Evolutionary conservation across 2,888 invertebrate species (phyloP).

Genomic region (Carabus problematicus): DNA sequence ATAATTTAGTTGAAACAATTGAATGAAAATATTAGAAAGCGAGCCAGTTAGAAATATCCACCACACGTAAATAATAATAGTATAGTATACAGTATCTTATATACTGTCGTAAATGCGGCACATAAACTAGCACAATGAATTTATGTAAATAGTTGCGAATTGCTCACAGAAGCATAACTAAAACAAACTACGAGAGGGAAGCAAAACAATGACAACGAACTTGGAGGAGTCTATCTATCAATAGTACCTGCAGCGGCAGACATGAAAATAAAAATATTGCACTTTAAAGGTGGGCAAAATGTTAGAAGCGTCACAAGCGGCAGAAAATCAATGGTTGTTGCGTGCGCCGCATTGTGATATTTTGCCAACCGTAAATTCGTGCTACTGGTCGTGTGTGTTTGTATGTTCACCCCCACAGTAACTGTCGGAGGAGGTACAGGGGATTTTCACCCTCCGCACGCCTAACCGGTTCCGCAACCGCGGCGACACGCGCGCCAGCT

Average conservation of each 20-base stretch:
- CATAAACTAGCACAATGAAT: too few species aligned
- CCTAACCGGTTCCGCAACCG: conserved; percentile 29
- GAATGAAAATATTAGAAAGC: conserved; percentile 5
- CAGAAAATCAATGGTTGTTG: conserved; percentile 36
- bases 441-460: conserved; percentile 14
- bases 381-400: conserved; percentile 1
- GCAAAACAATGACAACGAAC: background rate
- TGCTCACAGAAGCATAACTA: conserved; percentile 3
- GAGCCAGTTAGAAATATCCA: conserved; percentile 8
- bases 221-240: background rate
- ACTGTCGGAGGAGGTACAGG: conserved; percentile 10
- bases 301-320: conserved; percentile 27
- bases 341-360: conserved; percentile 37
- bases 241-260: conserved; percentile 37
- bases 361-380: conserved; percentile 23
- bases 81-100: too few species aligned
- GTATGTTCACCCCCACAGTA: conserved; percentile 25
- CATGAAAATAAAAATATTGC: conserved; percentile 42
- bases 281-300: conserved; percentile 41
- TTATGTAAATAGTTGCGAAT: too few species aligned
- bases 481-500: conserved; percentile 25
- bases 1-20: conserved; percentile 13
- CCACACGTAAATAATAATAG: conserved; percentile 13
- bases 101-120: too few species aligned
- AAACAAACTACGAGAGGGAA: background rate